Conservation (phyloP, 2,113 vertebrate species). For the Mesembrinibis cayennensis region DNA sequence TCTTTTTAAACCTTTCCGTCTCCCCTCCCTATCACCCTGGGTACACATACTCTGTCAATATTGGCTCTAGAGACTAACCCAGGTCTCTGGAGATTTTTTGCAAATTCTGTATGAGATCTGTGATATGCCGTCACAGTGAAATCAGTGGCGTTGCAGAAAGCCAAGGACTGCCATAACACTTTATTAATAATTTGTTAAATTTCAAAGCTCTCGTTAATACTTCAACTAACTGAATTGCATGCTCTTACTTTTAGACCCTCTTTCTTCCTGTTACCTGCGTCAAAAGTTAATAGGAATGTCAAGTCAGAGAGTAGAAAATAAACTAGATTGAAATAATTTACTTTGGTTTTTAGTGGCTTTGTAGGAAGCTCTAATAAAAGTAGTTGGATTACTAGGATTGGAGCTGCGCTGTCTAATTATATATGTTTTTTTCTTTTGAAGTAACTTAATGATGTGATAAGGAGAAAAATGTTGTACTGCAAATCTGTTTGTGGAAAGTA, state of each 20-base stretch:
- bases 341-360: background rate
- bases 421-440: background rate
- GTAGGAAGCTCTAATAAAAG: background rate
- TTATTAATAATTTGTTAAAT: constrained; percentile 2
- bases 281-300: background rate
- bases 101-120: background rate
- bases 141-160: background rate
- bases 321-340: background rate
- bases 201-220: background rate
- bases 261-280: background rate
- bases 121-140: background rate
- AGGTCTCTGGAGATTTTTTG: background rate
- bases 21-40: background rate
- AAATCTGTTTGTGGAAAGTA: background rate
- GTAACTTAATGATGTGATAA: background rate
- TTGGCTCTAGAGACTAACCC: background rate
- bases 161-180: background rate
- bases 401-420: background rate
- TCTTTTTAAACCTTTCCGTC: background rate
- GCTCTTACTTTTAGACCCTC: background rate
- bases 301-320: background rate
- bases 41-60: background rate
- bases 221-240: background rate
- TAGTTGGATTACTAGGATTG: background rate
- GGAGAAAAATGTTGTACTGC: background rate